phyloP scores from a whole-genome alignment of 2,113 vertebrate species.

The Gadus chalcogrammus region DNA sequence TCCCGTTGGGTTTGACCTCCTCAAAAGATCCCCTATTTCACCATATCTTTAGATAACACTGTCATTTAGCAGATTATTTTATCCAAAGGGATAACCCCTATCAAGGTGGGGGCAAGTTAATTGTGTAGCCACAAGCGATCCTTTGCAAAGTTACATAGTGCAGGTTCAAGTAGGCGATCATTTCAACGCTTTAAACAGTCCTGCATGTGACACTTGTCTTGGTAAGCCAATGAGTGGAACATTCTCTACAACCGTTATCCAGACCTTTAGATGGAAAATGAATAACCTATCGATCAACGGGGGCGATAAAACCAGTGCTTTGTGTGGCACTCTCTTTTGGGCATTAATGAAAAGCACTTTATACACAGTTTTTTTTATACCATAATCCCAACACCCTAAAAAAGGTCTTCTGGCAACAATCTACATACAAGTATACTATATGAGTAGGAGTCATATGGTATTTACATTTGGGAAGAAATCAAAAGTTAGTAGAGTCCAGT shows the following conservation, averaged over 20 bases:
- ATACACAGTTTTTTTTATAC: constrained; percentile 52
- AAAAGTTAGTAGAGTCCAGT: constrained; percentile 46
- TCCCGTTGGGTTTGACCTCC: no score
- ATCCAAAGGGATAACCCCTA: no score
- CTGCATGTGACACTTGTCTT: background rate
- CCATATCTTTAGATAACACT: no score
- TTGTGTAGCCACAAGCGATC: no score
- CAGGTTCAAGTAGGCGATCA: background rate
- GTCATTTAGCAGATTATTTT: no score
- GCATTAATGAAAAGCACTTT: constrained; percentile 60
- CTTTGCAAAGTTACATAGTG: no score
- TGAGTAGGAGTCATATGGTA: constrained; percentile 64
- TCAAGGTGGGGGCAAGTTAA: no score
- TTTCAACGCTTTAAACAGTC: background rate
- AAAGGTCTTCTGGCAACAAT: constrained; percentile 53
- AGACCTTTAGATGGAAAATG: constrained; percentile 6
- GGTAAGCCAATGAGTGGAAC: background rate
- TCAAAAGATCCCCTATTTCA: no score
- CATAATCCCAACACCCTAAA: constrained; percentile 36
- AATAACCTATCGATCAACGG: constrained; percentile 28
- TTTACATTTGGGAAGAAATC: constrained; percentile 57
- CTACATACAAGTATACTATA: constrained; percentile 67
- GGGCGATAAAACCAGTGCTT: constrained; percentile 25
- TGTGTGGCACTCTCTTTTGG: constrained; percentile 28
- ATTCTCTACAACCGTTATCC: background rate